Conservation (phyloP, 2,797 vertebrate species). For the Caiman crocodilus region DNA sequence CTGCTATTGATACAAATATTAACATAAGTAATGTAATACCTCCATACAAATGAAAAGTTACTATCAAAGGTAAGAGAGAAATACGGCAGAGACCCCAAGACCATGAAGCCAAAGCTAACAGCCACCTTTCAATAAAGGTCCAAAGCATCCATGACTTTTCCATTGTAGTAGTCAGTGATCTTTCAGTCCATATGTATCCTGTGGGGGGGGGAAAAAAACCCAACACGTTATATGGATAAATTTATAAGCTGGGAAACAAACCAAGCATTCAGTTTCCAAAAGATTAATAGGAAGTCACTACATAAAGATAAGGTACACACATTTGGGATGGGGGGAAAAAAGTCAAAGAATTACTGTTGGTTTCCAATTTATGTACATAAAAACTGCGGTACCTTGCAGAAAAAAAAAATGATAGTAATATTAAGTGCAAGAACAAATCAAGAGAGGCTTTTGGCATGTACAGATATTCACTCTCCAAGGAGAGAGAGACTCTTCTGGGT, state of each 20-base stretch:
- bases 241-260: fast-evolving
- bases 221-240: conserved; percentile 22
- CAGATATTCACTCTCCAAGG: too few species aligned
- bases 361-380: not conserved
- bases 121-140: conserved; percentile 90
- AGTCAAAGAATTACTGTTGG: not conserved
- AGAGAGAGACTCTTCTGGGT: too few species aligned
- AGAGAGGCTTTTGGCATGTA: too few species aligned
- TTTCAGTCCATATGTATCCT: conserved; percentile 83
- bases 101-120: conserved; percentile 92
- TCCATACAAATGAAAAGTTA: conserved; percentile 97
- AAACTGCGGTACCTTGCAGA: too few species aligned
- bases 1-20: conserved; percentile 93
- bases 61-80: conserved; percentile 95
- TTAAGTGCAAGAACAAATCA: too few species aligned
- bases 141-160: conserved; percentile 98
- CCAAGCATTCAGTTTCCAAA: conserved; percentile 9
- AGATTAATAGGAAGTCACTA: not conserved
- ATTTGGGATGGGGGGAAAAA: too few species aligned
- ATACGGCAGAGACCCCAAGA: conserved; percentile 96
- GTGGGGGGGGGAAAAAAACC: conserved; percentile 44
- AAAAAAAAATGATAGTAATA: too few species aligned
- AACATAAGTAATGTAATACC: conserved; percentile 92
- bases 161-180: conserved; percentile 84
- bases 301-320: not conserved